Evolutionary conservation across 2,888 invertebrate genomes (phyloP).

Genomic region (Patella depressa): DNA sequence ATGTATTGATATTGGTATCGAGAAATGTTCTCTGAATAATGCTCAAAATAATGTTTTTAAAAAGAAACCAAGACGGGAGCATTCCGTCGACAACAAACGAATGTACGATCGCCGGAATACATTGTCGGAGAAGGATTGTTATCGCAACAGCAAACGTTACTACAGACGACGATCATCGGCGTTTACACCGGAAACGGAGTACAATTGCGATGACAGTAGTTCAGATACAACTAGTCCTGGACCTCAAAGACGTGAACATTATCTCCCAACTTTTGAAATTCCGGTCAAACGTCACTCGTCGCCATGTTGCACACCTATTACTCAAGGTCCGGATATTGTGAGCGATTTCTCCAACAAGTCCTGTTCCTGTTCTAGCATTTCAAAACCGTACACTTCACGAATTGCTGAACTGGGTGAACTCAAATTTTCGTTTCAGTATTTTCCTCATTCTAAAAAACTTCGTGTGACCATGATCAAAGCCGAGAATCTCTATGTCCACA

Average conservation of each 20-base stretch:
- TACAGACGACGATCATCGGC: constrained; percentile 1
- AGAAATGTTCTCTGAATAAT: constrained; percentile 3
- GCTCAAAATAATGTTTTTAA: neutral
- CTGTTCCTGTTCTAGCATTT: constrained; percentile 20
- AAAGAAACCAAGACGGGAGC: neutral
- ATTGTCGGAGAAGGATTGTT: constrained; percentile 6
- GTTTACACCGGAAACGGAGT: neutral
- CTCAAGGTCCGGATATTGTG: constrained; percentile 19
- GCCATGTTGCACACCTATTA: constrained; percentile 39
- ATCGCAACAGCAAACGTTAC: constrained; percentile 7
- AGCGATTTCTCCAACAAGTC: constrained; percentile 30
- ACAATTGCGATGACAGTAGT: neutral
- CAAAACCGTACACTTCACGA: constrained; percentile 15
- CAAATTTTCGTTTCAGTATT: constrained; percentile 70
- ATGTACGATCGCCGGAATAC: neutral
- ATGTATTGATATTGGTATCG: neutral
- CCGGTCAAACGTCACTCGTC: constrained; percentile 53
- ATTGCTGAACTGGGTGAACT: constrained; percentile 61
- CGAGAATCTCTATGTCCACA: constrained; percentile 65
- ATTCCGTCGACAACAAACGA: neutral
- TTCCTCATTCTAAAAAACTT: constrained; percentile 70
- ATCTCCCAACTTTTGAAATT: constrained; percentile 28
- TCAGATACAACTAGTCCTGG: constrained; percentile 5
- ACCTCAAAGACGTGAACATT: constrained; percentile 8
- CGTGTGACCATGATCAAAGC: constrained; percentile 67